These are phyloP conservation scores for Paramormyrops kingsleyae DNA, from an alignment of 2,113 vertebrate species.

Conservation along the genomic window DNA sequence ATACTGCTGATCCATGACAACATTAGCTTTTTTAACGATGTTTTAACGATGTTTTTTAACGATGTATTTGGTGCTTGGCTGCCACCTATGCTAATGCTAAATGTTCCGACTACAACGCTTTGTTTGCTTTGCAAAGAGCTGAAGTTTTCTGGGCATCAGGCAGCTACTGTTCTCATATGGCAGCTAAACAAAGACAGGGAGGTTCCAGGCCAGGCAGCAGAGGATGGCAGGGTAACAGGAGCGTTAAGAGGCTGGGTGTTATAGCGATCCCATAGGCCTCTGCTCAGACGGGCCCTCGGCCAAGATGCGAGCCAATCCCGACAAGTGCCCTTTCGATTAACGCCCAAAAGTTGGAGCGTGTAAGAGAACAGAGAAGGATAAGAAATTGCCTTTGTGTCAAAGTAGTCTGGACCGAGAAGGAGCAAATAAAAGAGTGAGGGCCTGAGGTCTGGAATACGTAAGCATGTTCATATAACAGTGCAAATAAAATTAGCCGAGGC, in stretches of 20 bases:
- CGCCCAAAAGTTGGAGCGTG: constrained; percentile 36
- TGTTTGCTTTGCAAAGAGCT: constrained; percentile 2
- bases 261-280: constrained; percentile 5
- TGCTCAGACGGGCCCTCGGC: constrained; percentile 1
- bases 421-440: neutral
- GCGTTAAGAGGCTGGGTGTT: neutral
- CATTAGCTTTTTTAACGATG: neutral
- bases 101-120: neutral
- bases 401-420: constrained; percentile 11
- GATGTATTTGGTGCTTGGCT: neutral
- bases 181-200: neutral
- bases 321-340: constrained; percentile 43
- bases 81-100: neutral
- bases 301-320: constrained; percentile 32
- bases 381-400: constrained; percentile 7
- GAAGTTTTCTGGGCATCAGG: neutral
- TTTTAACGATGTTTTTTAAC: neutral
- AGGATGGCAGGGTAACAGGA: neutral
- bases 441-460: neutral
- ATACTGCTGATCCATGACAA: neutral
- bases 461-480: neutral
- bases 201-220: constrained; percentile 9
- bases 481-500: neutral
- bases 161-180: neutral
- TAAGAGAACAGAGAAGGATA: constrained; percentile 28